Conservation (phyloP, 1,140 invertebrate genomes). For the Battus philenor region DNA sequence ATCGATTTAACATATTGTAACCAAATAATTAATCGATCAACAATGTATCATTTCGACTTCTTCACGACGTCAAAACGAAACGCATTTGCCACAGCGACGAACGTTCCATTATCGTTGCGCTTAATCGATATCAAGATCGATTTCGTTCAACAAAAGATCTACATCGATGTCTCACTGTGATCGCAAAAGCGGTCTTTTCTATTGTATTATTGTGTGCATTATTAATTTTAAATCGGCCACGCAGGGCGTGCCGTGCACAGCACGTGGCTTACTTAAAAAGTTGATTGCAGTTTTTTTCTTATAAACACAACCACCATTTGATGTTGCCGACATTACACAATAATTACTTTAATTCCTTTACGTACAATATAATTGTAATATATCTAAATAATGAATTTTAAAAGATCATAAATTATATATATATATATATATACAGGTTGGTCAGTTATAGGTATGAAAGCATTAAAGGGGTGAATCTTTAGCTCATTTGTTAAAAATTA, state of each 20-base stretch:
- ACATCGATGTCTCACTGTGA: slow-evolving; percentile 68
- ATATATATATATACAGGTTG: too few relatives aligned
- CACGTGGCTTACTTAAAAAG: slow-evolving; percentile 29
- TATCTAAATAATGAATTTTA: too few relatives aligned
- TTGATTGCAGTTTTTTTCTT: slow-evolving; percentile 25
- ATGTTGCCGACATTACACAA: slow-evolving; percentile 18
- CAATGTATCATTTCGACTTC: slow-evolving; percentile 26
- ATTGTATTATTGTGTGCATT: slow-evolving; percentile 26
- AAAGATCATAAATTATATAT: too few relatives aligned
- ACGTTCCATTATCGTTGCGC: slow-evolving; percentile 37
- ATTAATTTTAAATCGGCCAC: slow-evolving; percentile 67
- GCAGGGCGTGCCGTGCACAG: slow-evolving; percentile 34
- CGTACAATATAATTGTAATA: too few relatives aligned
- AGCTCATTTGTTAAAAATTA: too few relatives aligned
- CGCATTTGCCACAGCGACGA: slow-evolving; percentile 25
- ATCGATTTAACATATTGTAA: not conserved
- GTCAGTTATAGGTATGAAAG: too few relatives aligned
- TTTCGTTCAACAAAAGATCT: slow-evolving; percentile 61
- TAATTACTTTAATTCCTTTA: too few relatives aligned
- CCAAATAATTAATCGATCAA: not conserved
- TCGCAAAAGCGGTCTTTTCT: slow-evolving; percentile 62
- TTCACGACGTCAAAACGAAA: slow-evolving; percentile 30
- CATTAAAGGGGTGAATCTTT: too few relatives aligned
- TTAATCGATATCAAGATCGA: slow-evolving; percentile 58
- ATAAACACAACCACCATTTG: slow-evolving; percentile 11